Percentiles rank a stretch among this genome's conserved stretches.
Evolutionary conservation across 2,797 vertebrate genomes (phyloP).

Genomic region (Lacerta viridis): DNA sequence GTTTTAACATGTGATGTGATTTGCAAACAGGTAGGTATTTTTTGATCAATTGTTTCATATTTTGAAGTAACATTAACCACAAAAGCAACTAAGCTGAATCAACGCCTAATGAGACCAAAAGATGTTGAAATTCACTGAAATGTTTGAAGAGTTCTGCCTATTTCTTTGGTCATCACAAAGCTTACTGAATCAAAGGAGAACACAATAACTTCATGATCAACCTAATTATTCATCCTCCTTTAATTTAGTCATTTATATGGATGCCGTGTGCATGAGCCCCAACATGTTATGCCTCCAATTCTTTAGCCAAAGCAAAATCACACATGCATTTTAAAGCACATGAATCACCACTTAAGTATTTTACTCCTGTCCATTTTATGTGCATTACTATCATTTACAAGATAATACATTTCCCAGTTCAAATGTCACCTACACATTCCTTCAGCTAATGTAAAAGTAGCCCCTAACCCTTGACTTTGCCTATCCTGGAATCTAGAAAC

Average conservation of each 20-base stretch:
- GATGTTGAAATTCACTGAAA: constrained; percentile 42
- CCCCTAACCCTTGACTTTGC: not conserved
- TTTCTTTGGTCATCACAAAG: constrained; percentile 23
- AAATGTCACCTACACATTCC: not conserved
- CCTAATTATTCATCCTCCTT: not conserved
- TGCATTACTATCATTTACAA: not conserved
- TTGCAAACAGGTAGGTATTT: not conserved
- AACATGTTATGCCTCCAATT: not conserved
- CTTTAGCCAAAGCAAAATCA: not conserved
- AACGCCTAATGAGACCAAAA: constrained; percentile 13
- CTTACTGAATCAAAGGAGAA: constrained; percentile 1
- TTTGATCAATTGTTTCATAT: not conserved
- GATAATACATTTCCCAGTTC: too few species aligned
- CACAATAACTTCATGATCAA: not conserved
- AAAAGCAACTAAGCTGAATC: constrained; percentile 30
- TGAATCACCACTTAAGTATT: not conserved
- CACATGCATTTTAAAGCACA: not conserved
- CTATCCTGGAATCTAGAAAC: not conserved
- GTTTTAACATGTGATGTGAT: not conserved
- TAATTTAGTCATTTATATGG: not conserved
- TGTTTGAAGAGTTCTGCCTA: not conserved
- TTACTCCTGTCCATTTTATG: not conserved
- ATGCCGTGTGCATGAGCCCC: not conserved
- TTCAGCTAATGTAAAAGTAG: not conserved
- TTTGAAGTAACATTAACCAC: not conserved